Base-by-base conservation (phyloP, 2,113 vertebrate genomes). In the Bos indicus region DNA sequence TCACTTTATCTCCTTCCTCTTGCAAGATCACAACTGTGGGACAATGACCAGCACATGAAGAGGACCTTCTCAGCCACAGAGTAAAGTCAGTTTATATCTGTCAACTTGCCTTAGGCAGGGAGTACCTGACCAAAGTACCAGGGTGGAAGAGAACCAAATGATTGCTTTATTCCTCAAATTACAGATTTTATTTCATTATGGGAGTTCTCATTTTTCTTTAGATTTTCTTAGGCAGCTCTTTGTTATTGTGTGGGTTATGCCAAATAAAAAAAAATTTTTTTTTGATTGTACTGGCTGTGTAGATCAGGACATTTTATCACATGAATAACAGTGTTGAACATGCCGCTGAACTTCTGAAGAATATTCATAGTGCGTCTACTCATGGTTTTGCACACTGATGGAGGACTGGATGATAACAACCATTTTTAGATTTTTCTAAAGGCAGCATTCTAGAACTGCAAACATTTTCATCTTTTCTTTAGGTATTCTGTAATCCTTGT, bases 381-480 rank as follows among this genome's bases (percentile, higher is more conserved):
- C 54, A 74, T 25, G 59, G 4, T 9, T 96, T 52, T 90, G 12
- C 13, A 25, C 14, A 15, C 48, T 40, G 60, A 85, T 33, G 15
- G 14, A 64, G 25, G 30, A 62, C 21, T 74, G 17, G 43, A 80
- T 87, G 51, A 71, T 82, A 83, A 95, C 54, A 59, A 67, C 56
- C 23, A 21, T 48, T 96, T 54, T 81, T 67, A 85, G 43, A 59
- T 15, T 40, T 92, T 48, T 90, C 64, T 64, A 8, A 46, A 81
- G 36, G n/a, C 54, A 86, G n/a, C 26, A 77, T 93, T 97, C 15
- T 98, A 92, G 52, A 97, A 62, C 54, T 83, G 48, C 90, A 97
- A 92, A 96, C 81, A 95, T 85, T 96, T 97, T 88, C 71, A 95
- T 67, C 15, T 25, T 94, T 25, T 78, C 56, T n/a, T 77, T 40